Base-by-base conservation (phyloP, 2,113 vertebrate species). In the Psettodes erumei region DNA sequence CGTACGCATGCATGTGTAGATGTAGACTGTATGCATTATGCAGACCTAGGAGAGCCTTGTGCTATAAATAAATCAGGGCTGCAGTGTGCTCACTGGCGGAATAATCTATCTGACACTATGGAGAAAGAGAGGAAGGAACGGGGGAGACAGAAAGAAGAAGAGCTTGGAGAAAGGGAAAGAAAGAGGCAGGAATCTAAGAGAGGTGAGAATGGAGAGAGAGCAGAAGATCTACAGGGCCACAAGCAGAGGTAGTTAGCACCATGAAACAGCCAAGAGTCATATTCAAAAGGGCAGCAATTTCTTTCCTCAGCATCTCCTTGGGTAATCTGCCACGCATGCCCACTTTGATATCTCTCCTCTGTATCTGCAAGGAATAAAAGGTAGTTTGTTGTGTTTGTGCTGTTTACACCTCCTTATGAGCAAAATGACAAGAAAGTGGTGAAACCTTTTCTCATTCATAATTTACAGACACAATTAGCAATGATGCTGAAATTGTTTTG, bases 11-110 rank as follows among this genome's bases (percentile, higher is more conserved):
- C 64, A 43, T 68, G 68, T 76, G 62, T 81, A 40, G 42, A 82
- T 86, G 79, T 86, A 75, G 86, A 87, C 76, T 91, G 45, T 88
- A 91, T 92, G 81, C 79, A 90, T 93, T 92, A 92, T 92, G 91
- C 90, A 92, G 85, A 88, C 81, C 83, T 78, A 90, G 88, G 86
- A 91, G 91, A 90, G 86, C 86, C 69, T 84, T 81, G 88, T 84
- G 90, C 92, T 92, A 92, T 92, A 92, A 93, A 93, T 93, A 93
- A 90, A 90, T 89, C 89, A 88, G 87, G 74, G 88, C 89, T 90
- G 85, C 88, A 87, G 85, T 87, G 87, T 90, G 91, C 81, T 90
- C 87, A 78, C 88, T 85, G 63, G 89, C 72, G 75, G 92, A 93
- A 93, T 92, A 92, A 92, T 93, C 90, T 92, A 87, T 88, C 85